Conservation (phyloP, 2,888 invertebrate genomes). For the Amphipoea oculea region DNA sequence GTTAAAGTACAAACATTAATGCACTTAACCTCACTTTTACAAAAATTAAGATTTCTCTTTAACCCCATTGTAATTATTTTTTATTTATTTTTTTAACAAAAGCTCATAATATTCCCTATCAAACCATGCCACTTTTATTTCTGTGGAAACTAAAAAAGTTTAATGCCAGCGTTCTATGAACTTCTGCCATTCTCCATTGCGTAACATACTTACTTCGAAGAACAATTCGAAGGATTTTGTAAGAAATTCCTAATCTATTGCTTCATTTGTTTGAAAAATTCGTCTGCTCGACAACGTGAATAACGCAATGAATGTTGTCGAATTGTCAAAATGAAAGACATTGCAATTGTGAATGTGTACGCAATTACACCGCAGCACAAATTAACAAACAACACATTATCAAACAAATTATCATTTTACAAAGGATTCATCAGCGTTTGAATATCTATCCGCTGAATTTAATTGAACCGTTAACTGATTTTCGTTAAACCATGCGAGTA, state of each 20-base stretch:
- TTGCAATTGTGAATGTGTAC: not conserved
- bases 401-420: not conserved
- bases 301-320: not conserved
- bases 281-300: not conserved
- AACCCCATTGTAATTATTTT: too few species aligned
- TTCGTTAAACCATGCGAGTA: not conserved
- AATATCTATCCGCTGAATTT: slow-evolving; percentile 3
- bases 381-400: too few species aligned
- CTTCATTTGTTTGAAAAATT: not conserved
- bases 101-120: too few species aligned
- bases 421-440: slow-evolving; percentile 3
- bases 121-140: too few species aligned
- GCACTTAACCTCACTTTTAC: too few species aligned
- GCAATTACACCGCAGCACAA: not conserved
- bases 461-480: not conserved
- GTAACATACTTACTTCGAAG: not conserved
- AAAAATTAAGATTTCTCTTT: too few species aligned
- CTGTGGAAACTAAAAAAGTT: too few species aligned
- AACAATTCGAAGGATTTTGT: not conserved
- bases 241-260: not conserved
- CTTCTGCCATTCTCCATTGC: too few species aligned
- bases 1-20: too few species aligned
- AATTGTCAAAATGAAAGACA: not conserved
- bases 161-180: too few species aligned
- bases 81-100: too few species aligned